phyloP scores from a whole-genome alignment of 2,113 vertebrate genomes.

The Oenanthe oenanthe region DNA sequence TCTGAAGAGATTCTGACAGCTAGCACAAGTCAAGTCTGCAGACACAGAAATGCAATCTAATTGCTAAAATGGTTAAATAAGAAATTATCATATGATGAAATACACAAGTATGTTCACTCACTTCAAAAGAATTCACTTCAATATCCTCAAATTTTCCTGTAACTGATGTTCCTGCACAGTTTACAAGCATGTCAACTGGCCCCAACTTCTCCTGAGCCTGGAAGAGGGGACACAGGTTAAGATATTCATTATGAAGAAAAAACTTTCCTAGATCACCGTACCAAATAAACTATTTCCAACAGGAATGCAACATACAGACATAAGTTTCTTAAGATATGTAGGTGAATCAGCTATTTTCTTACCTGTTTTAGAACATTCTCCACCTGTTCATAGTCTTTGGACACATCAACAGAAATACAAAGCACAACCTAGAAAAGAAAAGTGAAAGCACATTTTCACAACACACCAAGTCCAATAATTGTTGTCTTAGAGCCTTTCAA shows the following conservation, averaged over 20 bases:
- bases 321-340: background rate
- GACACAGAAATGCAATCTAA: background rate
- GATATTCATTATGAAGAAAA: background rate
- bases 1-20: background rate
- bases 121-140: constrained; percentile 88
- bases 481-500: background rate
- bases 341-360: background rate
- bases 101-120: constrained; percentile 68
- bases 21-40: background rate
- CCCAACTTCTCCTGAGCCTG: constrained; percentile 97
- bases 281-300: background rate
- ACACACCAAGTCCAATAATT: background rate
- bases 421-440: constrained; percentile 87
- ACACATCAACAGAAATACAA: constrained; percentile 95
- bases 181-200: constrained; percentile 97
- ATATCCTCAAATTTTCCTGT: constrained; percentile 94
- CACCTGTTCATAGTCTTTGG: constrained; percentile 92
- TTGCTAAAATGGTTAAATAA: background rate
- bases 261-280: background rate
- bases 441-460: background rate
- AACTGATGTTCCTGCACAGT: constrained; percentile 89
- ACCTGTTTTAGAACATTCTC: constrained; percentile 97
- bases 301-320: background rate
- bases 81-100: background rate
- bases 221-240: background rate